phyloP scores from a whole-genome alignment of 2,113 vertebrate species.

The Myodes glareolus region DNA sequence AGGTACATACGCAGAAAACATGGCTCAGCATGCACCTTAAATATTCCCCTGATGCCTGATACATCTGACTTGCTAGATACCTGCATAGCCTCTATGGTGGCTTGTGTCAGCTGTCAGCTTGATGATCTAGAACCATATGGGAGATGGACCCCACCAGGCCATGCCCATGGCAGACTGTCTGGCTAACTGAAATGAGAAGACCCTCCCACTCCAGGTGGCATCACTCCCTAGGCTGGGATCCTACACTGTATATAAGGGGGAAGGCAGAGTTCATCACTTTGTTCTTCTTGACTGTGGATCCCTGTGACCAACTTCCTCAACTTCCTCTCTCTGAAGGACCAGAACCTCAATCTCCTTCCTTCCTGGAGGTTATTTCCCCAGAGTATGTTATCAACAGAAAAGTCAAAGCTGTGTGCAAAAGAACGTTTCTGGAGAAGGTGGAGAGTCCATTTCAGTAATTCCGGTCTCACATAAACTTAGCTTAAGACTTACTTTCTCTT shows the following conservation, averaged over 20 bases:
- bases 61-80: background rate
- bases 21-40: background rate
- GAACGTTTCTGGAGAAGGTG: background rate
- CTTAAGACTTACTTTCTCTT: background rate
- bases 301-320: background rate
- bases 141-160: background rate
- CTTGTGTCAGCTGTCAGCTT: background rate
- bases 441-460: background rate
- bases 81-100: background rate
- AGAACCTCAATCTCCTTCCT: background rate
- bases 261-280: background rate
- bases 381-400: background rate
- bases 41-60: background rate
- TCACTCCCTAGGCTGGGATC: background rate
- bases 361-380: background rate
- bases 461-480: background rate
- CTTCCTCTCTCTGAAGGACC: background rate
- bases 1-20: background rate
- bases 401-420: background rate
- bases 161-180: background rate
- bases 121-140: background rate
- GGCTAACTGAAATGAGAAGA: background rate
- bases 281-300: background rate
- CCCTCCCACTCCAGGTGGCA: background rate
- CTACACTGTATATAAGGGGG: background rate